phyloP scores from a whole-genome alignment of 2,797 vertebrate genomes.

The Fundulus diaphanus region DNA sequence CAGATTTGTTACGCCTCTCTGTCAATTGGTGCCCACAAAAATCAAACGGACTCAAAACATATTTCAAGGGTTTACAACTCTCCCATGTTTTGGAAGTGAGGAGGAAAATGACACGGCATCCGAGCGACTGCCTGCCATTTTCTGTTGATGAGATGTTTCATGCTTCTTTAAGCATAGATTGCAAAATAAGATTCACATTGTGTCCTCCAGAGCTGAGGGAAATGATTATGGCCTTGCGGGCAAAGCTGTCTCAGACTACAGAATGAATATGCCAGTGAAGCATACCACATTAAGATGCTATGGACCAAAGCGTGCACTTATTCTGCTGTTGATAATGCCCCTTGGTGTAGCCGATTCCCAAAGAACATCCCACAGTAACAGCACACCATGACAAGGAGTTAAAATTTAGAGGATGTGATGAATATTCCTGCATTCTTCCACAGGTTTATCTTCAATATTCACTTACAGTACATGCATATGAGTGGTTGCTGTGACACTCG shows the following conservation, averaged over 20 bases:
- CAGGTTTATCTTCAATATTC: not conserved
- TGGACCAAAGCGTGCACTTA: conserved; percentile 57
- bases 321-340: conserved; percentile 58
- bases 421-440: conserved; percentile 7
- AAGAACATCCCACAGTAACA: conserved; percentile 29
- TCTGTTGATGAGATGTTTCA: conserved; percentile 77
- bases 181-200: conserved; percentile 69
- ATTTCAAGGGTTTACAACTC: conserved; percentile 51
- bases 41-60: conserved; percentile 38
- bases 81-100: conserved; percentile 26
- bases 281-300: conserved; percentile 65
- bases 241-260: conserved; percentile 60
- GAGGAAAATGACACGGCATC: conserved; percentile 38
- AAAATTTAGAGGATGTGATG: conserved; percentile 31
- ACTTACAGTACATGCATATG: not conserved
- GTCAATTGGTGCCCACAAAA: conserved; percentile 33
- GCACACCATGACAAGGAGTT: conserved; percentile 27
- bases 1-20: conserved; percentile 58
- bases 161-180: conserved; percentile 80
- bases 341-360: conserved; percentile 52
- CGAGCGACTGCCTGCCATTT: conserved; percentile 64
- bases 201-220: conserved; percentile 66
- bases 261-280: conserved; percentile 70
- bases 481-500: not conserved
- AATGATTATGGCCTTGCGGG: conserved; percentile 72